Percentiles rank a stretch among this genome's conserved stretches.
Conservation (phyloP, 1,140 invertebrate genomes). For the Trialeurodes vaporariorum region DNA sequence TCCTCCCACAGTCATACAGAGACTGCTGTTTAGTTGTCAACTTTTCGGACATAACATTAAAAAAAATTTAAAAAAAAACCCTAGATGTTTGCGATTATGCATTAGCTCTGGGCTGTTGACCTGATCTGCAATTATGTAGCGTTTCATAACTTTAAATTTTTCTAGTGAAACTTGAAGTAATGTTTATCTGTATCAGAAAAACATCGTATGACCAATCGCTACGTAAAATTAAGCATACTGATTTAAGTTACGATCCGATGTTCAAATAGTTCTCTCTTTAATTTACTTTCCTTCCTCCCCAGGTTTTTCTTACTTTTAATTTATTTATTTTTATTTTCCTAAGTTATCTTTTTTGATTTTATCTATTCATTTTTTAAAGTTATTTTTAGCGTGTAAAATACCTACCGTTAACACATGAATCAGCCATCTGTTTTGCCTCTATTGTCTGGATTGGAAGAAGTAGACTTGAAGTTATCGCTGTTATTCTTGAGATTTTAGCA, state of each 20-base stretch:
- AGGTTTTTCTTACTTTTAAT: not conserved
- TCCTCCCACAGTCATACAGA: conserved; percentile 86
- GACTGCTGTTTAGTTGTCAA: conserved; percentile 62
- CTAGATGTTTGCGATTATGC: conserved; percentile 8
- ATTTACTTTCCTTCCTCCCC: not conserved
- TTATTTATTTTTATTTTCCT: not conserved
- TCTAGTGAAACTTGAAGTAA: not conserved
- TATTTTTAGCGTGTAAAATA: not conserved
- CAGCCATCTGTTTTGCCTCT: not conserved
- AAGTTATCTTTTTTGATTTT: conserved; percentile 1
- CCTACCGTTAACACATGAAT: not conserved
- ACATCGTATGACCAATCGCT: not conserved
- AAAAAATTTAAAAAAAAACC: conserved; percentile 2
- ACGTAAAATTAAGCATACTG: not conserved
- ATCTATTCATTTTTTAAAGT: not conserved
- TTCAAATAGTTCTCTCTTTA: not conserved
- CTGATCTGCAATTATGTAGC: not conserved
- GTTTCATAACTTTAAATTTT: not conserved
- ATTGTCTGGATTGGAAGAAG: not conserved
- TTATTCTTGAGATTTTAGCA: not conserved
- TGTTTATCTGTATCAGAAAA: not conserved
- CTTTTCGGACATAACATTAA: conserved; percentile 3
- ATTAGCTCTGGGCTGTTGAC: not conserved
- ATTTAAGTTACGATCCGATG: not conserved
- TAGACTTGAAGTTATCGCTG: not conserved